Evolutionary conservation across 2,797 vertebrate genomes (phyloP), one percentile per base, ranked within the genome.

Genomic region (Oreortyx pictus): DNA sequence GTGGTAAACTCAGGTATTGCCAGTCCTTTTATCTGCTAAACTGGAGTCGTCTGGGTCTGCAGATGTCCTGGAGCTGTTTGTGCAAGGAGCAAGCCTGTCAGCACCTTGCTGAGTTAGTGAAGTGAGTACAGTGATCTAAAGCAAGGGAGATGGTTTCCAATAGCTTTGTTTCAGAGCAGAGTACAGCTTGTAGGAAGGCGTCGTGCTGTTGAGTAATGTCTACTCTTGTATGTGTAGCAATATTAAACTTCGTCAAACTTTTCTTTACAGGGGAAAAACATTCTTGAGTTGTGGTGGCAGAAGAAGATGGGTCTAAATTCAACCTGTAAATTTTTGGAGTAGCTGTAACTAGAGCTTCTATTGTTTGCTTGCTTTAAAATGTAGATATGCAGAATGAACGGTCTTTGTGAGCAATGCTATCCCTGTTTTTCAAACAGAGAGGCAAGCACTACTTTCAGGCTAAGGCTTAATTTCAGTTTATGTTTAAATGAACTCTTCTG

Each of bases 241-340:
- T 86, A 89, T 70, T 95, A 89, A 94, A 88, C 46, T 82, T 41
- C 65, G 11, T 92, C 23, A 60, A 82, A 94, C 52, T 94, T 95
- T 39, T 92, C 90, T 94, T 94, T 76, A 35, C 90, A 95, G 93
- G 87, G 47, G 18, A 49, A 43, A 67, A 94, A 8, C 14, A 12
- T 54, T 70, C 57, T 80, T 80, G 46, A 49, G 43, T 87, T 94
- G 68, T 44, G 67, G 60, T 65, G 75, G 35, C 89, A 49, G 82
- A 94, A 86, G 93, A 95, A 72, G 66, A 92, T 57, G 60, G 31
- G 59, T 27, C n/a, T 89, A 31, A 73, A n/a, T 85, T 89, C 50
- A 39, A 64, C 57, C 5, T 29, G 5, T 29, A 52, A 31, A 47
- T 85, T 71, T 5, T 87, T 47, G 46, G 24, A 82, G 22, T 82